Evolutionary conservation across 2,797 vertebrate genomes (phyloP).

Genomic region (Smutsia gigantea): DNA sequence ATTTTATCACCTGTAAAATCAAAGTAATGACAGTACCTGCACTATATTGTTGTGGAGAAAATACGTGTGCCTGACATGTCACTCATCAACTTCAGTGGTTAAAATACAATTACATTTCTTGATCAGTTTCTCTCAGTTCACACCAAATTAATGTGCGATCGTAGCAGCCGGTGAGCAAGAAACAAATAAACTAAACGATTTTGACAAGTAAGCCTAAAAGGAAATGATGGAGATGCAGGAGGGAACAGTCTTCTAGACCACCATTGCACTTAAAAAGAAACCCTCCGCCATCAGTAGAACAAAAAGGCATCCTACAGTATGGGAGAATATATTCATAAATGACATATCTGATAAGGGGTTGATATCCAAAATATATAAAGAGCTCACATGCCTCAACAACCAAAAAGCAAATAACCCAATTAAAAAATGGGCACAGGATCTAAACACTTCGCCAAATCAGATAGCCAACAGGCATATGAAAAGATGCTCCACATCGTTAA

Average conservation of each 20-base stretch:
- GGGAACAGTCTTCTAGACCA: background rate
- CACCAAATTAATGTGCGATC: background rate
- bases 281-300: too few relatives aligned
- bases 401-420: too few relatives aligned
- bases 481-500: too few relatives aligned
- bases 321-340: too few relatives aligned
- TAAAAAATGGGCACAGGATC: too few relatives aligned
- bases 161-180: background rate
- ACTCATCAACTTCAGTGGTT: background rate
- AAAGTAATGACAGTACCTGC: background rate
- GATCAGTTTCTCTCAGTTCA: background rate
- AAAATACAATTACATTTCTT: background rate
- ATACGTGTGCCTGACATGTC: background rate
- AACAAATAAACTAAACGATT: background rate
- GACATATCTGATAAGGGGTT: too few relatives aligned
- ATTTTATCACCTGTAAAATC: conserved; percentile 9
- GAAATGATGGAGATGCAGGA: background rate
- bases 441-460: too few relatives aligned
- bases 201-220: background rate
- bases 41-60: background rate
- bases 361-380: too few relatives aligned
- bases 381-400: too few relatives aligned
- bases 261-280: background rate
- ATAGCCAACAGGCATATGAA: too few relatives aligned
- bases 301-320: too few relatives aligned